A percentile compares a stretch with the other conserved stretches of the same genome.
Conservation (phyloP, 2,888 invertebrate species). For the Drosophila koepferae region DNA sequence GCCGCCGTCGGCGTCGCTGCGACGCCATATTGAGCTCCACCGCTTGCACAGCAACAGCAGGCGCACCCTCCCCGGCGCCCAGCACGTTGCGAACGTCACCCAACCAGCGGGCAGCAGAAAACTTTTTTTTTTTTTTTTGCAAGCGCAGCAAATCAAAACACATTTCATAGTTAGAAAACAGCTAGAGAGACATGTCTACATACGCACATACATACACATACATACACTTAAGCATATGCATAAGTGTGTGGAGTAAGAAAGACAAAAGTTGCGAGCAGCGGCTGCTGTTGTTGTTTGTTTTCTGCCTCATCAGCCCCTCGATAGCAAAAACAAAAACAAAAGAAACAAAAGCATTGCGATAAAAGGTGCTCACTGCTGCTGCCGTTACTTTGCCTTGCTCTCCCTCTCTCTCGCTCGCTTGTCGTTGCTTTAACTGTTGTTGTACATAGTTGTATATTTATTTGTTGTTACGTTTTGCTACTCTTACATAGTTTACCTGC, state of each 20-base stretch:
- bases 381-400: slow-evolving; percentile 35
- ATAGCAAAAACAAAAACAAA: slow-evolving; percentile 42
- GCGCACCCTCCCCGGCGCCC: slow-evolving; percentile 15
- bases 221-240: slow-evolving; percentile 4
- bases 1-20: slow-evolving; percentile 37
- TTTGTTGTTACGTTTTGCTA: slow-evolving; percentile 42
- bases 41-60: neutral
- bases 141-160: slow-evolving; percentile 81
- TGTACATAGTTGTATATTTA: slow-evolving; percentile 28
- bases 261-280: slow-evolving; percentile 46
- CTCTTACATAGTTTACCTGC: slow-evolving; percentile 43
- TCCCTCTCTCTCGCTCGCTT: slow-evolving; percentile 10
- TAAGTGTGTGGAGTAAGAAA: slow-evolving; percentile 42
- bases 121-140: slow-evolving; percentile 57
- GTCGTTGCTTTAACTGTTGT: slow-evolving; percentile 18
- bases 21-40: slow-evolving; percentile 70
- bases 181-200: slow-evolving; percentile 18
- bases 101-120: slow-evolving; percentile 74
- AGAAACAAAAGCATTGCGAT: slow-evolving; percentile 37
- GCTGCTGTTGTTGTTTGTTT: slow-evolving; percentile 32
- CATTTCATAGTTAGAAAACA: slow-evolving; percentile 70
- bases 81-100: slow-evolving; percentile 34
- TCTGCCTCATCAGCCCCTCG: slow-evolving; percentile 61
- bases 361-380: slow-evolving; percentile 44
- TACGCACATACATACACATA: slow-evolving; percentile 22